Percentiles rank a stretch among this genome's conserved stretches.
Evolutionary conservation across 2,113 vertebrate species (phyloP).

Genomic region (Monopterus albus): DNA sequence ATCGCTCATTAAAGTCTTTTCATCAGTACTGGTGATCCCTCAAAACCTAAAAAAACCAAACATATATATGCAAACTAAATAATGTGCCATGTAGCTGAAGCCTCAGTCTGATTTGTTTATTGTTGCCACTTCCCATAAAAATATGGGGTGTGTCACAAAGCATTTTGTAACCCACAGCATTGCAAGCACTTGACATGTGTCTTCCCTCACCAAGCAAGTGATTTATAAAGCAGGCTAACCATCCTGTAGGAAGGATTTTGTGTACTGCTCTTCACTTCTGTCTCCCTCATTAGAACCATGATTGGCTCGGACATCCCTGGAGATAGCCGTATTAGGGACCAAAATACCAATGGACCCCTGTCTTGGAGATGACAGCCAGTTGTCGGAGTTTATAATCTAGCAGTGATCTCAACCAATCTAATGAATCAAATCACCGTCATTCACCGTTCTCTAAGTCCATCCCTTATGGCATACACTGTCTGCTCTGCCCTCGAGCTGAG

Average conservation of each 20-base stretch:
- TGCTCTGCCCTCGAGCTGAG: slow-evolving; percentile 57
- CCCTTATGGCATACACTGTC: slow-evolving; percentile 55
- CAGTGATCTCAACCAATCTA: slow-evolving; percentile 65
- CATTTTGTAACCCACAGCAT: slow-evolving; percentile 55
- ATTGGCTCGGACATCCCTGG: slow-evolving; percentile 72
- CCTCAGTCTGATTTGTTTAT: slow-evolving; percentile 12
- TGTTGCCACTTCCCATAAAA: slow-evolving; percentile 20
- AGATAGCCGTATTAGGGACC: slow-evolving; percentile 64
- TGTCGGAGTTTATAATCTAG: slow-evolving; percentile 68
- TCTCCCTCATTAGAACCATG: slow-evolving; percentile 68
- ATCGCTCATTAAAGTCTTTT: too few relatives aligned
- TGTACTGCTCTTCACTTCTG: slow-evolving; percentile 56
- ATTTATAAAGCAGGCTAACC: slow-evolving; percentile 69
- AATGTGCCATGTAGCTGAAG: background rate
- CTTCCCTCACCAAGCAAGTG: slow-evolving; percentile 54
- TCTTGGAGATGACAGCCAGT: slow-evolving; percentile 68
- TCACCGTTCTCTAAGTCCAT: slow-evolving; percentile 50
- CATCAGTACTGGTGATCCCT: too few relatives aligned
- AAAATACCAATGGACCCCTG: slow-evolving; percentile 62
- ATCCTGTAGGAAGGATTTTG: slow-evolving; percentile 71
- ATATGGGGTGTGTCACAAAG: slow-evolving; percentile 46
- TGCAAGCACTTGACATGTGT: slow-evolving; percentile 57
- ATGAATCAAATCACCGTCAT: slow-evolving; percentile 70
- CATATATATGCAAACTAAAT: background rate
- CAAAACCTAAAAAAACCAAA: too few relatives aligned